Conservation (phyloP, 2,113 vertebrate species). For the Xenopus borealis region DNA sequence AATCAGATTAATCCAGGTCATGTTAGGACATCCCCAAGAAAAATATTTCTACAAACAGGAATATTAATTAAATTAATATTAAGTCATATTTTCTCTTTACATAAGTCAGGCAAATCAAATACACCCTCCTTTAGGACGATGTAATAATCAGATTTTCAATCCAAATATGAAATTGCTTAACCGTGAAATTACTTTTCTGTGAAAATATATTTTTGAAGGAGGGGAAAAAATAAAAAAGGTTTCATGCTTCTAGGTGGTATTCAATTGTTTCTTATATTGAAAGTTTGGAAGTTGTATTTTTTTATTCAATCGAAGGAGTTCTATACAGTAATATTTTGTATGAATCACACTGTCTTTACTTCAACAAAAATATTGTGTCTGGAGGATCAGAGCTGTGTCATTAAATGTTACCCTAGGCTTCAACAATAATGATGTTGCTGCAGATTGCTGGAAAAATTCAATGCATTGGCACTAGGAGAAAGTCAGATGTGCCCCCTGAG, state of each 20-base stretch:
- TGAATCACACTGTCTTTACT: constrained; percentile 23
- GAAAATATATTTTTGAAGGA: constrained; percentile 30
- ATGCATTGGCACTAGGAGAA: constrained; percentile 31
- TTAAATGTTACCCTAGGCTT: constrained; percentile 31
- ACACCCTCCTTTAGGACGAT: constrained; percentile 14
- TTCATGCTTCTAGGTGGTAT: constrained; percentile 14
- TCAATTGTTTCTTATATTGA: constrained; percentile 14
- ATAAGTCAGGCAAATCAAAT: constrained; percentile 27
- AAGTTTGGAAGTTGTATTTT: background rate
- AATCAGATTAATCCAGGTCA: no score
- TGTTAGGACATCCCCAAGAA: no score
- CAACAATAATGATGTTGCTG: constrained; percentile 10
- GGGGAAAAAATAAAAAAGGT: constrained; percentile 30
- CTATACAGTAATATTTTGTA: background rate
- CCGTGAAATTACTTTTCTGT: constrained; percentile 38
- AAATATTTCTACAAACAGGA: no score
- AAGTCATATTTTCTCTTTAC: no score
- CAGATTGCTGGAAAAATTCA: constrained; percentile 36
- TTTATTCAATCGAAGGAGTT: constrained; percentile 6
- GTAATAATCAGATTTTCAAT: constrained; percentile 22
- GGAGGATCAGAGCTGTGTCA: constrained; percentile 12
- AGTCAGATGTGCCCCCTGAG: constrained; percentile 31
- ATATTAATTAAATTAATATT: no score
- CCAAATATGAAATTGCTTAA: constrained; percentile 25
- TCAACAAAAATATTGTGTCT: constrained; percentile 27